phyloP scores from a whole-genome alignment of 2,888 invertebrate species.

The Scaptomyza cyrtandrae region DNA sequence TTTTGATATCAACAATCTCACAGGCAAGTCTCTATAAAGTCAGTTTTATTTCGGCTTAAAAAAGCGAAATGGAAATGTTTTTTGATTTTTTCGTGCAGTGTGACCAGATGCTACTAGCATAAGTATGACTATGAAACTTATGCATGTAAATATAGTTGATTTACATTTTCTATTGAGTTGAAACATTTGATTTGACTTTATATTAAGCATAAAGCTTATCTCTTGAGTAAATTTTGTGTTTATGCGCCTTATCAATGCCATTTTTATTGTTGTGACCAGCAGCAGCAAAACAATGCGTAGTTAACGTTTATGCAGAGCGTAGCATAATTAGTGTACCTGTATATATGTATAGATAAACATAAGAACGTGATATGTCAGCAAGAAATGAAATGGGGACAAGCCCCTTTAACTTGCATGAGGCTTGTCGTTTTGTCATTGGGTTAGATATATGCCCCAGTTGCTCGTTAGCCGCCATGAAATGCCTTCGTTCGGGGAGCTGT shows the following conservation, averaged over 20 bases:
- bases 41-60: background rate
- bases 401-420: slow-evolving; percentile 3
- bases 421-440: slow-evolving; percentile 18
- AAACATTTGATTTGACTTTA: no score
- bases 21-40: background rate
- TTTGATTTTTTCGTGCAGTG: no score
- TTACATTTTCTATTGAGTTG: no score
- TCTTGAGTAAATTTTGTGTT: background rate
- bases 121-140: background rate
- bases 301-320: slow-evolving; percentile 41
- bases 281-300: slow-evolving; percentile 20
- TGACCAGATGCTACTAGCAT: background rate
- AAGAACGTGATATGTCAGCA: background rate
- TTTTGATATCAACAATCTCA: background rate
- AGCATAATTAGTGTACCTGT: slow-evolving; percentile 32
- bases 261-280: slow-evolving; percentile 40
- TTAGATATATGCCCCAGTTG: slow-evolving; percentile 69
- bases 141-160: background rate
- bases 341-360: background rate
- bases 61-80: no score
- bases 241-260: slow-evolving; percentile 27
- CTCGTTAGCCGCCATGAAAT: slow-evolving; percentile 75
- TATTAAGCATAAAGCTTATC: no score
- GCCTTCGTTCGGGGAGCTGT: slow-evolving; percentile 57
- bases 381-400: background rate